A percentile compares a stretch with the other conserved stretches of the same genome.
These are phyloP conservation scores for Tragelaphus buxtoni DNA, from an alignment of 2,113 vertebrate genomes.

Conservation along the genomic window DNA sequence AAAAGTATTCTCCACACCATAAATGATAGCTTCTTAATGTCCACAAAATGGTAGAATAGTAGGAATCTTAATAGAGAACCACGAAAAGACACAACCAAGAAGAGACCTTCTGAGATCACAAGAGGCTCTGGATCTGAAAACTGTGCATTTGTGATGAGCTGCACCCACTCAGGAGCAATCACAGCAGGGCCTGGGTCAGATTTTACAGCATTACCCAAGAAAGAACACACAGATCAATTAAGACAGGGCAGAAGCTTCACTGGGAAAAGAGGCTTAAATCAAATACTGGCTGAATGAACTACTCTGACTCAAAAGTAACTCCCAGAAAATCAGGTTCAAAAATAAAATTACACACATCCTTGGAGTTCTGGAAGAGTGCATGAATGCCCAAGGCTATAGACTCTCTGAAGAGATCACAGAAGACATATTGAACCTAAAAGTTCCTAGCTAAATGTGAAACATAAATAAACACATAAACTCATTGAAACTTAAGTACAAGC, in stretches of 20 bases:
- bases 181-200: not conserved
- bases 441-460: no score
- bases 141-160: not conserved
- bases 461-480: not conserved
- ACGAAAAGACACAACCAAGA: not conserved
- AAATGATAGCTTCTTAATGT: not conserved
- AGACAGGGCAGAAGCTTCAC: not conserved
- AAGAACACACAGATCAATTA: not conserved
- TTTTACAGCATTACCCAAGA: not conserved
- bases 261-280: not conserved
- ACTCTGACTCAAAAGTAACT: not conserved
- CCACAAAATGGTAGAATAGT: not conserved
- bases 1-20: not conserved
- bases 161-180: not conserved
- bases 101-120: not conserved
- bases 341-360: not conserved
- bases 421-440: not conserved
- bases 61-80: not conserved
- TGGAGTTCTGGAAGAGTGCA: not conserved
- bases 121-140: rapidly evolving
- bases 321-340: not conserved
- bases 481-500: not conserved
- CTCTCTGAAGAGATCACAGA: not conserved
- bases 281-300: not conserved
- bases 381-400: not conserved